Base-by-base conservation (phyloP, 1,140 invertebrate genomes). In the Drosophila jambulina region DNA sequence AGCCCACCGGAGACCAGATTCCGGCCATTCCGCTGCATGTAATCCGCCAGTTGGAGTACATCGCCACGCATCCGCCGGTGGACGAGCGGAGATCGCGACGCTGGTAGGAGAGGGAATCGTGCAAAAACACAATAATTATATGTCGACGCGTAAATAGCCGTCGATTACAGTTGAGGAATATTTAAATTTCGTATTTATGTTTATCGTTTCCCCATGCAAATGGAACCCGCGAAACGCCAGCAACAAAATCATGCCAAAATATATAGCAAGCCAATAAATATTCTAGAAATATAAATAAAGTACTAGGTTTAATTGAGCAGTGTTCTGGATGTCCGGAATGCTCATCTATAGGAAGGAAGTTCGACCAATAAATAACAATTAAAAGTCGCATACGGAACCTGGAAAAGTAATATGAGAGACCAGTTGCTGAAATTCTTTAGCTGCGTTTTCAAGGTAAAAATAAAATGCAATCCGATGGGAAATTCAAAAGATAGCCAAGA, bases 1-100 rank as follows among this genome's bases (percentile, higher is more conserved):
- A 92, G 62, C 93, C 94, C 5, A 72, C 81, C 2, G 94, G 94
- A 4, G 93, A 94, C 19, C 94, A 94, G 76, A 75, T 94, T 9
- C 94, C 94, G 1, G 92, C 90, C 7, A 86, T 93, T 12, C 91
- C 91, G 13, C 43, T 46, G 21, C 78, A 92, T 58, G 75, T 93
- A 2, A 13, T 38, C 12, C 74, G 71, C 17, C 71, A 92, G 25
- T 62, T 95, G 29, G 94, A 93, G 29, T 94, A 93, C 76, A 86
- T 94, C 68, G 93, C 93, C 63, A 94, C 81, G 4, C 91, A 93
- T 79, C 75, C 82, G 23, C 15, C 49, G 32, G 82, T 90, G 43
- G 78, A 91, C 53, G 84, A 92, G 54, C 46, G 19, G 13, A 64
- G 64, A 23, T 88, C 90, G 46, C 62, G 87, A 10, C 79, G 64